These are phyloP conservation scores for Buphagus erythrorhynchus DNA, from an alignment of 2,797 vertebrate genomes.

Conservation along the genomic window DNA sequence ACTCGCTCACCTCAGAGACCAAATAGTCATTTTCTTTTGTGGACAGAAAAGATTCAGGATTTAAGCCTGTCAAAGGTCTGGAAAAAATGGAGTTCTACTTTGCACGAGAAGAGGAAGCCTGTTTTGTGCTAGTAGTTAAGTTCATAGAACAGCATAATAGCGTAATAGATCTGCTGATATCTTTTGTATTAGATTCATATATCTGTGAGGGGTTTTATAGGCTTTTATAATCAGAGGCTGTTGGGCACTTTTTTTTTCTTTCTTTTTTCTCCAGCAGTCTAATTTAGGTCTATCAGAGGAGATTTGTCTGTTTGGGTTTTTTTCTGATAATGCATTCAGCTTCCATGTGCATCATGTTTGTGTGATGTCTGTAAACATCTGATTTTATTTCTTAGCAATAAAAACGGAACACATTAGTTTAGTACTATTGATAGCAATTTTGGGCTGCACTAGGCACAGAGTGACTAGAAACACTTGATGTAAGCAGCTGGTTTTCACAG, in stretches of 20 bases:
- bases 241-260: neutral
- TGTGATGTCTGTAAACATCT: neutral
- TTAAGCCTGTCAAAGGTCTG: conserved; percentile 4
- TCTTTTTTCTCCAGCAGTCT: neutral
- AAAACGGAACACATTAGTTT: neutral
- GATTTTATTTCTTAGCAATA: conserved; percentile 15
- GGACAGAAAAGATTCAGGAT: conserved; percentile 17
- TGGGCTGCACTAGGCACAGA: neutral
- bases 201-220: neutral
- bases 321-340: neutral
- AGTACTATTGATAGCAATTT: neutral
- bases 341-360: neutral
- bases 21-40: conserved; percentile 11
- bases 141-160: neutral
- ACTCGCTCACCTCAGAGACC: neutral
- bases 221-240: neutral
- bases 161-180: neutral
- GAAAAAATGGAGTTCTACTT: neutral
- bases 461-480: neutral
- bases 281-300: neutral
- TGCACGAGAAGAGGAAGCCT: neutral
- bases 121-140: neutral
- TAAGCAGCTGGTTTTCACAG: neutral
- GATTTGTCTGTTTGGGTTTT: neutral
- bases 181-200: neutral